These are phyloP conservation scores for Acrobasis suavella DNA, from an alignment of 2,888 invertebrate genomes.

Conservation along the genomic window DNA sequence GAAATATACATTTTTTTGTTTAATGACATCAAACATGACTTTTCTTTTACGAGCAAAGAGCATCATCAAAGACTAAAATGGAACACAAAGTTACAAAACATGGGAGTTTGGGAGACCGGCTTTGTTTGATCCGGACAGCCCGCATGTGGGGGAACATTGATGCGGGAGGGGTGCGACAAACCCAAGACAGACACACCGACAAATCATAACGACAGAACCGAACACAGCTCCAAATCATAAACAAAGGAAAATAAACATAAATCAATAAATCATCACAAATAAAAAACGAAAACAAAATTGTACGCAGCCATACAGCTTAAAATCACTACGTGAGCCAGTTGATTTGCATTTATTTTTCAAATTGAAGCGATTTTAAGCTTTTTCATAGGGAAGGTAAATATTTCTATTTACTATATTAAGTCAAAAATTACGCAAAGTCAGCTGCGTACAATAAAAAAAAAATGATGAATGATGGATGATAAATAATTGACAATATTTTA, in stretches of 20 bases:
- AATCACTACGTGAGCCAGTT: no score
- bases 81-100: not conserved
- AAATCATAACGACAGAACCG: conserved; percentile 51
- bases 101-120: not conserved
- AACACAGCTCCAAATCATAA: conserved; percentile 52
- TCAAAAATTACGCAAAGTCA: not conserved
- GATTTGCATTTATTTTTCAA: no score
- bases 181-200: conserved; percentile 59
- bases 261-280: conserved; percentile 37
- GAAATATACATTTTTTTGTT: not conserved
- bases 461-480: conserved; percentile 61
- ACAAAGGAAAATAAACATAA: conserved; percentile 42
- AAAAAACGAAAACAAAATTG: conserved; percentile 39
- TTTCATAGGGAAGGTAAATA: no score
- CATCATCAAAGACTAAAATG: not conserved
- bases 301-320: conserved; percentile 40
- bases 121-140: not conserved
- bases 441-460: conserved; percentile 45
- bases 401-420: no score
- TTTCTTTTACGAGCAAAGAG: not conserved
- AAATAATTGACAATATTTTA: conserved; percentile 23
- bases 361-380: no score
- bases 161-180: conserved; percentile 65
- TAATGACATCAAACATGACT: not conserved
- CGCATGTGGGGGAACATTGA: conserved; percentile 12